A percentile compares a stretch with the other conserved stretches of the same genome.
Conservation (phyloP, 2,113 vertebrate species). For the Lonchura striata region DNA sequence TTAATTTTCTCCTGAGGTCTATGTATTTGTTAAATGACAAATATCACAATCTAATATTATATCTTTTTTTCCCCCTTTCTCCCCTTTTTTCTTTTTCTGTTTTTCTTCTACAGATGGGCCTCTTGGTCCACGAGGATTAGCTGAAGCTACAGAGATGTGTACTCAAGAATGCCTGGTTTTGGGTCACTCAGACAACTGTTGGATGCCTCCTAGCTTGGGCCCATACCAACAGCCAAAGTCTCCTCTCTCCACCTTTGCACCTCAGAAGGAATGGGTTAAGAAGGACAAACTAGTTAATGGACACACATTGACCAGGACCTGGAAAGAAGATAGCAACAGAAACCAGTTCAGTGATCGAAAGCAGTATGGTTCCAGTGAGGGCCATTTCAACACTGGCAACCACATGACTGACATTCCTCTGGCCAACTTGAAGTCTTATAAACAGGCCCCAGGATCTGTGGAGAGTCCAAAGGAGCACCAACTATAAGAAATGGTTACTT, state of each 20-base stretch:
- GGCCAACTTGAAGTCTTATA: constrained; percentile 95
- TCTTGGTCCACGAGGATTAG: constrained; percentile 91
- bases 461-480: constrained; percentile 97
- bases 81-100: neutral
- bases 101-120: constrained; percentile 82
- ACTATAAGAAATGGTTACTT: constrained; percentile 83
- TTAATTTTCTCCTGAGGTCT: neutral
- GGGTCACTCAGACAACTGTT: constrained; percentile 99
- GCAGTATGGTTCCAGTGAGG: constrained; percentile 88
- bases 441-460: constrained; percentile 81
- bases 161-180: constrained; percentile 97
- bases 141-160: constrained; percentile 98
- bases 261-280: constrained; percentile 94
- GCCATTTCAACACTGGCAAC: constrained; percentile 87
- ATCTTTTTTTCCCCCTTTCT: neutral
- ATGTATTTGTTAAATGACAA: neutral
- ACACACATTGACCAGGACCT: constrained; percentile 91
- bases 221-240: constrained; percentile 93
- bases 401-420: constrained; percentile 94
- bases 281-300: constrained; percentile 98
- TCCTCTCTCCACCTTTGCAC: constrained; percentile 88
- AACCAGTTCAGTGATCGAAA: constrained; percentile 95
- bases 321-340: constrained; percentile 93
- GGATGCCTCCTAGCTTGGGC: constrained; percentile 94
- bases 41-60: constrained; percentile 11